Base-by-base conservation (phyloP, 2,888 invertebrate genomes). In the Lithophane socia region DNA sequence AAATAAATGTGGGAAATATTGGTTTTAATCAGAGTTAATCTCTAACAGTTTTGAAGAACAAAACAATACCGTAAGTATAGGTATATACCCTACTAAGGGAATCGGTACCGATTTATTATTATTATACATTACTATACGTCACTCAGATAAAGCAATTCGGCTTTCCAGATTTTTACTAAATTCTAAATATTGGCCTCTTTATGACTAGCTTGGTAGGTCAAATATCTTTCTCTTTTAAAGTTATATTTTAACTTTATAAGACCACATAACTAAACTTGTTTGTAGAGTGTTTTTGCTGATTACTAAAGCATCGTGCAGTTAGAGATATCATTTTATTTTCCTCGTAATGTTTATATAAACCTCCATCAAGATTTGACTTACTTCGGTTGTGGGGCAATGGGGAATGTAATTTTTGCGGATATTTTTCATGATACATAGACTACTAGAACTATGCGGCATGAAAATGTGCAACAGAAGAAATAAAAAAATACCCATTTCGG, bases 1-100 rank as follows among this genome's bases (percentile, higher is more conserved):
- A 66, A 74, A 72, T 72, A 37, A 42, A 71, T 58, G 10, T 73
- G 37, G 13, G 2, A 21, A 44, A 24, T 42, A 24, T 9, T 13
- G 9, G 52, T 72, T 54, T 72, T 24, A 54, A 21, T 72, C 37
- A 13, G 5, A 24, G 13, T 24, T 9, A 18, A 18, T 70, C 29
- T 3, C 37, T 37, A 5, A 12, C 16, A 37, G n/a, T 71, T 47
- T 0, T 67, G n/a, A 66, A 64, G 10, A 44, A 70, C 29, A 44
- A 47, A 65, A 13, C 21, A 44, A 29, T 21, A 44, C 18, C 60
- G 4, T 24, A 18, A 42, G 1, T 37, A 37, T 37, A 4, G 37
- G 0, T 37, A 3, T 37, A 37, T 37, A 37, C n/a, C n/a, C n/a
- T n/a, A n/a, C 5, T 37, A 0, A 37, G 0, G 37, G 4, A 0